phyloP scores from a whole-genome alignment of 2,113 vertebrate species.

The Daboia siamensis region DNA sequence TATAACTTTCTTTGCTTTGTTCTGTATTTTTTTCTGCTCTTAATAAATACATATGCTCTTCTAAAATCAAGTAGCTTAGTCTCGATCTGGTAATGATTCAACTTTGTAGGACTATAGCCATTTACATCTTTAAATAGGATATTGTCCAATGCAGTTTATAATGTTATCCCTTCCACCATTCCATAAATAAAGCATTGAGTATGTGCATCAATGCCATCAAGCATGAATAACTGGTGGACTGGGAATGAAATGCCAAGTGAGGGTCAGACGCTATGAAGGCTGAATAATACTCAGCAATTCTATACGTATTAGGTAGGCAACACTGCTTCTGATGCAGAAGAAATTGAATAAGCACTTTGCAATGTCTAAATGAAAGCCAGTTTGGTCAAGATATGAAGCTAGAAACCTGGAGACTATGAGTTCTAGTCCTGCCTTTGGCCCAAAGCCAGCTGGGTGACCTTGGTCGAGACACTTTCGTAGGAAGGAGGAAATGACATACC shows the following conservation, averaged over 20 bases:
- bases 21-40: conserved; percentile 27
- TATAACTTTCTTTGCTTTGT: conserved; percentile 8
- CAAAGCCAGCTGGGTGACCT: background rate
- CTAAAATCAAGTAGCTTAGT: conserved; percentile 46
- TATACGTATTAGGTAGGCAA: conserved; percentile 76
- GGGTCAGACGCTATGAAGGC: conserved; percentile 79
- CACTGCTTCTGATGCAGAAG: conserved; percentile 67
- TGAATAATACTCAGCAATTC: conserved; percentile 81
- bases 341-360: conserved; percentile 73
- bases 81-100: conserved; percentile 27
- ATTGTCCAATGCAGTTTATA: conserved; percentile 63
- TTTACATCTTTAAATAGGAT: conserved; percentile 58
- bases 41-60: conserved; percentile 21
- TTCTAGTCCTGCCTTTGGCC: background rate
- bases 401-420: background rate
- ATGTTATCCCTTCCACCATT: conserved; percentile 61
- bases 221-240: conserved; percentile 77
- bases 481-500: background rate
- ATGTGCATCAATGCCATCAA: conserved; percentile 74
- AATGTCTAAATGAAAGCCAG: conserved; percentile 17
- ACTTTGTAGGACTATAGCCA: conserved; percentile 45
- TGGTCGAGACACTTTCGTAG: background rate
- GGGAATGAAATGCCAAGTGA: conserved; percentile 83
- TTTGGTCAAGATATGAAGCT: background rate
- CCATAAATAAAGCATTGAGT: conserved; percentile 75